Evolutionary conservation across 2,888 invertebrate species (phyloP), one percentile per base, ranked within the genome.

Genomic region (Lithophane ornitopus): DNA sequence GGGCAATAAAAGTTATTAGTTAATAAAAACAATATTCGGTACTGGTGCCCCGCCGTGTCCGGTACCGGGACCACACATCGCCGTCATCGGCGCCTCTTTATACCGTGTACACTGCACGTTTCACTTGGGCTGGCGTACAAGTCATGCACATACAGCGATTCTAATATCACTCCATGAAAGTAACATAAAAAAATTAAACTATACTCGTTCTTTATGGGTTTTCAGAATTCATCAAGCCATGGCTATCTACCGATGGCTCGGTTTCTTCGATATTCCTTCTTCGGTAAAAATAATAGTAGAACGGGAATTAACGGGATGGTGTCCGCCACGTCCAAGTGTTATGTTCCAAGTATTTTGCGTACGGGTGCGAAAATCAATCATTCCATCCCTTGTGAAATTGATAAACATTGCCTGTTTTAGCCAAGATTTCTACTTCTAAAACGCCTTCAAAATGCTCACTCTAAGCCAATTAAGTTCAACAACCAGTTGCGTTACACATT

Each of bases 1-100:
- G 69, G 80, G 76, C 70, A 76, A 84, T 89, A 90, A 90, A 89
- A 85, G 85, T 89, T 90, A 90, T 91, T 90, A 89, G 88, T 81
- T 84, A 89, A 86, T 88, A 88, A 89, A 90, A 91, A 91, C 87
- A 89, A 89, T 89, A 90, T 91, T 90, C 85, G 85, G 89, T 88
- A 84, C 85, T 84, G 81, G 71, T 76, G 78, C 89, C 93, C 92
- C 89, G 92, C 89, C 82, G 92, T 78, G 92, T 85, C 85, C 86
- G 88, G 89, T 73, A 81, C 78, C 26, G 66, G 87, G 92, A 93
- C 93, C 93, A 93, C 93, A 93, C 93, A 91, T 89, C 84, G 86
- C 81, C 78, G 80, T 79, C 81, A 84, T 86, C 89, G 88, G 89
- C 87, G 79, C 81, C 81, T 79, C 87, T 90, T 89, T 89, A 88